Evolutionary conservation across 2,888 invertebrate species (phyloP), one percentile per base, ranked within the genome.

Genomic region (Onchidella celtica): DNA sequence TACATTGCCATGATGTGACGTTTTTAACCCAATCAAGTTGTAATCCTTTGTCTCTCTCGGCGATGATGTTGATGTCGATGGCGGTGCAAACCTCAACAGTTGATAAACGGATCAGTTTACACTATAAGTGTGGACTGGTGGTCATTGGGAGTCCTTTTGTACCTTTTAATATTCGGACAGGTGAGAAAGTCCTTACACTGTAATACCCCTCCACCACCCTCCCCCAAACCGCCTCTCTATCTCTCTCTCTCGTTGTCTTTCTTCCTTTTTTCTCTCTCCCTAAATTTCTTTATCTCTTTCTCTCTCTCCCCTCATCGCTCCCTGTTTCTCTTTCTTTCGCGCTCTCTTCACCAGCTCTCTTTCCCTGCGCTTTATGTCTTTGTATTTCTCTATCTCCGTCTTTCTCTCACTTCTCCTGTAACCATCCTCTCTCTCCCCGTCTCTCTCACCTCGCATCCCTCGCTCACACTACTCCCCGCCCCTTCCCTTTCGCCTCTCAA

Each of bases 271-370:
- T n/a, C 9, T 14, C 29, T 29, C 59, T 34, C 32, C 55, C 3
- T 14, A 38, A 38, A 47, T 72, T 63, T 27, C 24, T 63, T 24
- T 27, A 14, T 63, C 11, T 14, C 29, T 63, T 29, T 63, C 27
- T 63, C 63, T 1, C 27, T 2, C 27, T 63, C 63, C 29, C n/a
- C n/a, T n/a, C n/a, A n/a, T n/a, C 27, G 24, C 63, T 63, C 27
- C 29, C 63, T 63, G 29, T 72, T 55, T 72, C 29, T 72, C 72
- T 72, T 34, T 57, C 73, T 59, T 36, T 73, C 73, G 57, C 59
- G 57, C 73, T 72, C 55, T 72, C 72, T 55, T 34, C 55, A 47
- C n/a, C 55, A 55, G 55, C 21, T 38, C 61, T 9, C 21, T 61
- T 24, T 21, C 36, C n/a, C 61, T 34, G 9, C 3, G 29, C 34